Base-by-base conservation (phyloP, 2,888 invertebrate species). In the Meiosimyza platycephala region DNA sequence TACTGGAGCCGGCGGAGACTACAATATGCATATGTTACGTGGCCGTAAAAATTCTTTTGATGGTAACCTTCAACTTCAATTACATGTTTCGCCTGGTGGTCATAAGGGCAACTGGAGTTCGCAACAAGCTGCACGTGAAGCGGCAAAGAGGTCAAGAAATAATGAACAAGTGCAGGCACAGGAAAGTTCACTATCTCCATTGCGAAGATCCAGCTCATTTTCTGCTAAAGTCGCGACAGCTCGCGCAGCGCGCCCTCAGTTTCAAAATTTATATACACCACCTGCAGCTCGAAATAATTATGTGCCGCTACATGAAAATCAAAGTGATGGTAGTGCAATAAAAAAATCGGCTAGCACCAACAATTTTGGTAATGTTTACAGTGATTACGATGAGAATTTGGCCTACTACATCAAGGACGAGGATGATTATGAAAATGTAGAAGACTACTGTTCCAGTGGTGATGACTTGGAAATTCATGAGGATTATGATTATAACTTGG, bases 181-280 rank as follows among this genome's bases (percentile, higher is more conserved):
- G 22, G 75, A 77, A 62, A 75, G 80, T 60, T 78, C 79, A 70
- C 69, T 82, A 70, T 87, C 87, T 51, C 87, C 90, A n/a, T 90
- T 93, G 73, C 89, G 90, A 80, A 89, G 93, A 22, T 93, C 93
- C 5, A 92, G 91, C 80, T 93, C 93, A 12, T 93, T 93, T 81
- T 91, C 81, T 86, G 88, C 79, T 86, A 87, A 79, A 88, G 88
- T 79, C 28, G 79, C 78, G 22, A 78, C 77, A 11, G 75, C 75
- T 60, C 75, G 73, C 54, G 71, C 72, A 4, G 81, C 80, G 18
- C 81, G 84, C 57, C 85, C 85, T 15, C 83, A 84, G 72, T 84
- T 80, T 72, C 82, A 83, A 74, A 84, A 84, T 76, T 73, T 85
- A 0, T 85, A 86, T 65, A 86, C 85, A 51, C 86, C 86, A 66